phyloP scores from a whole-genome alignment of 2,888 invertebrate genomes.

The Ephialtes manifestator region DNA sequence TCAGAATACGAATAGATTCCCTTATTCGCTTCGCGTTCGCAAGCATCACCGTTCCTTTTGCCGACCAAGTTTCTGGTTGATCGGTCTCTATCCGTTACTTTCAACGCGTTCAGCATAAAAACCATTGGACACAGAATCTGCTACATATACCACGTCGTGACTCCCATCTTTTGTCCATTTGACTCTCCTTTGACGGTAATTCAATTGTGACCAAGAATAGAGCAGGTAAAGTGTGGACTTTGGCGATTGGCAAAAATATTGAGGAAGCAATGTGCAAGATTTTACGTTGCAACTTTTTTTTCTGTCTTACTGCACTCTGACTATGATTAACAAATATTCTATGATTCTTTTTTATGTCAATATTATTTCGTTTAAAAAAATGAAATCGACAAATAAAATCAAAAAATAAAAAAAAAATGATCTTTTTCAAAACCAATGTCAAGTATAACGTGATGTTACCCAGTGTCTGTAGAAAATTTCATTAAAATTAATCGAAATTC shows the following conservation, averaged over 20 bases:
- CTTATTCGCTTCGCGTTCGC: neutral
- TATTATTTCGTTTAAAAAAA: no score
- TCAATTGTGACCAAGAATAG: neutral
- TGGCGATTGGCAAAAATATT: no score
- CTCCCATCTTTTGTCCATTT: neutral
- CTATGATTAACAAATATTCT: no score
- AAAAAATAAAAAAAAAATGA: no score
- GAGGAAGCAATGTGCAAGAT: no score
- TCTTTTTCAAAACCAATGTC: no score
- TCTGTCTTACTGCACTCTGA: neutral
- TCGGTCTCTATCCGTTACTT: slow-evolving; percentile 47
- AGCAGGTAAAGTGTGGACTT: no score
- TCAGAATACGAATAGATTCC: neutral
- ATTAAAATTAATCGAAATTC: no score
- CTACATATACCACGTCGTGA: neutral
- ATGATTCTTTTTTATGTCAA: no score
- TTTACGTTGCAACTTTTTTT: neutral
- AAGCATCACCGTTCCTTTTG: slow-evolving; percentile 12
- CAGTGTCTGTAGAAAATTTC: no score
- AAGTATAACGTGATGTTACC: no score
- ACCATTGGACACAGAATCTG: slow-evolving; percentile 15
- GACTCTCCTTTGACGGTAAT: neutral
- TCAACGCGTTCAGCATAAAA: slow-evolving; percentile 19
- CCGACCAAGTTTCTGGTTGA: neutral
- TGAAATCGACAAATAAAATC: no score